phyloP scores from a whole-genome alignment of 2,888 invertebrate genomes.

The Perizoma affinitatum region DNA sequence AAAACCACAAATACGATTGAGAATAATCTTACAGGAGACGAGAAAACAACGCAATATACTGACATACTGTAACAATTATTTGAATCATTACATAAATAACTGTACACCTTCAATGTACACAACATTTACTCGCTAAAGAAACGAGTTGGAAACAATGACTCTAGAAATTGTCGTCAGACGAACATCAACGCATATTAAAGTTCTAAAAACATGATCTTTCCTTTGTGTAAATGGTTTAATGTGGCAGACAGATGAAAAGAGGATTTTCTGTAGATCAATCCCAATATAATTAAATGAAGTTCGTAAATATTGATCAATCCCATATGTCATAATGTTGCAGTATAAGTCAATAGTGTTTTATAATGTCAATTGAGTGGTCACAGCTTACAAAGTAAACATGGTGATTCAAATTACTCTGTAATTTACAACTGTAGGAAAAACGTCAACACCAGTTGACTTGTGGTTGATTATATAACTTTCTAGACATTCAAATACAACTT shows the following conservation, averaged over 20 bases:
- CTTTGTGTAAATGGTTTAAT: too few species aligned
- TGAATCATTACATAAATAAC: slow-evolving; percentile 36
- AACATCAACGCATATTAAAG: too few species aligned
- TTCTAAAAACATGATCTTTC: not conserved
- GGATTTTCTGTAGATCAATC: too few species aligned
- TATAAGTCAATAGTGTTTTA: not conserved
- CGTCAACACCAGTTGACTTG: slow-evolving; percentile 14
- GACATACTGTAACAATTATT: slow-evolving; percentile 33
- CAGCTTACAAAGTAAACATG: slow-evolving; percentile 5
- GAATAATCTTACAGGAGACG: slow-evolving; percentile 19
- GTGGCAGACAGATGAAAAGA: too few species aligned
- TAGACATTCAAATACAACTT: slow-evolving; percentile 30
- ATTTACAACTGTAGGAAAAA: slow-evolving; percentile 11
- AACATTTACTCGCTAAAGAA: slow-evolving; percentile 17
- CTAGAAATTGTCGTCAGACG: slow-evolving; percentile 2
- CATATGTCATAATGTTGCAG: too few species aligned
- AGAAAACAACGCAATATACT: slow-evolving; percentile 34
- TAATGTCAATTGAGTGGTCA: slow-evolving; percentile 4
- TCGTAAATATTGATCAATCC: too few species aligned
- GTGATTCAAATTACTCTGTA: slow-evolving; percentile 2
- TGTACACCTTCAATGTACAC: slow-evolving; percentile 32
- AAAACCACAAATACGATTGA: too few species aligned
- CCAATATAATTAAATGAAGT: too few species aligned
- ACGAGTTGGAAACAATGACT: slow-evolving; percentile 17
- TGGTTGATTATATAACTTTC: slow-evolving; percentile 30